Conservation (phyloP, 1,140 invertebrate genomes). For the Acromyrmex charruanus region DNA sequence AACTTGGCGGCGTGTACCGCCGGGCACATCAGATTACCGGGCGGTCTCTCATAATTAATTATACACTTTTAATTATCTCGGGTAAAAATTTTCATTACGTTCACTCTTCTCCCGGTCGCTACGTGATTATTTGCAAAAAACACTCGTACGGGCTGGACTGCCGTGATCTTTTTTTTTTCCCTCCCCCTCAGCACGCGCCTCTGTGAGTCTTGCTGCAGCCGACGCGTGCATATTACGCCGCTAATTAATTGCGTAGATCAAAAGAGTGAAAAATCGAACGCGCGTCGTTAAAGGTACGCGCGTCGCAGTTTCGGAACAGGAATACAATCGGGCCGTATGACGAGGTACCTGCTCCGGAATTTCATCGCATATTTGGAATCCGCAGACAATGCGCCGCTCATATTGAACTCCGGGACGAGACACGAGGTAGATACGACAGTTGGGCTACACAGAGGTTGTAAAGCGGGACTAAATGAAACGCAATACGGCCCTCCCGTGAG, state of each 20-base stretch:
- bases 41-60: conserved; percentile 55
- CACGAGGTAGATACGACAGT: conserved; percentile 48
- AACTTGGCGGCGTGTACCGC: not conserved
- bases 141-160: not conserved
- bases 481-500: conserved; percentile 34
- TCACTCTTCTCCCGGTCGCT: conserved; percentile 27
- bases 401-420: conserved; percentile 58
- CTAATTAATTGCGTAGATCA: conserved; percentile 48
- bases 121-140: conserved; percentile 41
- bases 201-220: conserved; percentile 22
- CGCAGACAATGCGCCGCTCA: conserved; percentile 64
- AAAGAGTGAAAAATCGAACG: conserved; percentile 58
- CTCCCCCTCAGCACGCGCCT: not conserved
- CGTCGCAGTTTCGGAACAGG: conserved; percentile 31
- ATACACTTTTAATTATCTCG: conserved; percentile 57
- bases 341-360: conserved; percentile 54
- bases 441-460: conserved; percentile 32
- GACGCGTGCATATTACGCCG: not conserved
- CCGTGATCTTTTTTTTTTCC: not conserved
- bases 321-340: conserved; percentile 50
- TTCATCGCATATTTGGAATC: conserved; percentile 65
- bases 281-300: conserved; percentile 10
- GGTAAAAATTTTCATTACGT: conserved; percentile 55
- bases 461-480: conserved; percentile 60
- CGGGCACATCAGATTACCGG: conserved; percentile 46